Percentiles rank a stretch among this genome's conserved stretches.
These are phyloP conservation scores for Camponotus fellah DNA, from an alignment of 2,888 invertebrate genomes.

Conservation along the genomic window DNA sequence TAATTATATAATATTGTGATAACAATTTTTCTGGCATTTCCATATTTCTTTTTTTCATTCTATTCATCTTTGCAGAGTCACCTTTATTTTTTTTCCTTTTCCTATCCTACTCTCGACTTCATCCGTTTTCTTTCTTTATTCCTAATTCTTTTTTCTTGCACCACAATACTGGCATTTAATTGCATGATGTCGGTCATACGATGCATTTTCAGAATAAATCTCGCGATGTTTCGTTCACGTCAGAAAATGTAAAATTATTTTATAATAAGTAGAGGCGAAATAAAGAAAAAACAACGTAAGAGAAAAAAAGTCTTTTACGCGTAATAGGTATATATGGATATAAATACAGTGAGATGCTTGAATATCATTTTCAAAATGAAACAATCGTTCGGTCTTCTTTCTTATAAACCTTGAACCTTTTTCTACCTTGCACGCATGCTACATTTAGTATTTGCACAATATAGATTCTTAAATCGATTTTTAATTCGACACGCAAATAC, in stretches of 20 bases:
- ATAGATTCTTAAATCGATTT: not conserved
- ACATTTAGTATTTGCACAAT: not conserved
- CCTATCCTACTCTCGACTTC: not conserved
- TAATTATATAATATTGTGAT: slow-evolving; percentile 2
- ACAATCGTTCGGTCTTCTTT: slow-evolving; percentile 65
- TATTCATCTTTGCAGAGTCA: slow-evolving; percentile 16
- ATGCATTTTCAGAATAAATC: slow-evolving; percentile 72
- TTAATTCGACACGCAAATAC: not conserved
- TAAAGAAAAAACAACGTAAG: slow-evolving; percentile 24
- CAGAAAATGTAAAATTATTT: slow-evolving; percentile 60
- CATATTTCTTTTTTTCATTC: not conserved
- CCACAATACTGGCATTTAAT: slow-evolving; percentile 67
- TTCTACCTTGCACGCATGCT: not conserved
- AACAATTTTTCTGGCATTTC: slow-evolving; percentile 43
- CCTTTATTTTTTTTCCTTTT: slow-evolving; percentile 26
- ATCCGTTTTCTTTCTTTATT: slow-evolving; percentile 26
- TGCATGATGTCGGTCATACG: slow-evolving; percentile 67
- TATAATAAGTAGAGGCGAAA: slow-evolving; percentile 9
- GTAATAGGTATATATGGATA: not conserved
- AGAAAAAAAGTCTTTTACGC: slow-evolving; percentile 18
- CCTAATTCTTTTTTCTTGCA: slow-evolving; percentile 34
- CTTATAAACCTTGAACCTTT: slow-evolving; percentile 39
- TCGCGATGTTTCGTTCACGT: slow-evolving; percentile 61
- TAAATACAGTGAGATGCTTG: slow-evolving; percentile 57
- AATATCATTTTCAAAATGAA: slow-evolving; percentile 75